A percentile compares a stretch with the other conserved stretches of the same genome.
Evolutionary conservation across 2,797 vertebrate species (phyloP).

Genomic region (Lepus oiostolus): DNA sequence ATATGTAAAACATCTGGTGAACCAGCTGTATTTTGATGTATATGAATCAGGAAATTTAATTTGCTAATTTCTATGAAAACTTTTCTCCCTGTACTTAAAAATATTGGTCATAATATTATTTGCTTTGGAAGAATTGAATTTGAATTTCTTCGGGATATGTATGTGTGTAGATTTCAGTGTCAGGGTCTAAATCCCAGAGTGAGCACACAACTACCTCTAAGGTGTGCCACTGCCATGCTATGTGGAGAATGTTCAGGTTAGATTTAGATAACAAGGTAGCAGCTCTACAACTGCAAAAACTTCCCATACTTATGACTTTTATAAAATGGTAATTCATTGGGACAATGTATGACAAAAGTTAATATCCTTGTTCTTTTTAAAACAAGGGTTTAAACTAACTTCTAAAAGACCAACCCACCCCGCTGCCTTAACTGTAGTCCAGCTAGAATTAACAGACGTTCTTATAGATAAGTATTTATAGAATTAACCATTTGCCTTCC

Average conservation of each 20-base stretch:
- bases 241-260: neutral
- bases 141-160: neutral
- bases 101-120: conserved; percentile 48
- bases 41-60: conserved; percentile 56
- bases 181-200: neutral
- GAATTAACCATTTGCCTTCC: neutral
- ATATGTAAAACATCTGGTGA: conserved; percentile 73
- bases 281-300: neutral
- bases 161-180: neutral
- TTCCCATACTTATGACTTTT: neutral
- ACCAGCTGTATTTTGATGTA: conserved; percentile 72
- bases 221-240: fast-evolving
- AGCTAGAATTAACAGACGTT: neutral
- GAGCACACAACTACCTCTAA: fast-evolving
- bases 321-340: neutral
- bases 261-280: neutral
- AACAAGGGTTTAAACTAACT: neutral
- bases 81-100: conserved; percentile 53
- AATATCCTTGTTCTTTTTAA: neutral
- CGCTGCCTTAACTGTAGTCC: neutral
- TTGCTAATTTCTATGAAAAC: conserved; percentile 59
- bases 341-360: neutral
- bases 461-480: neutral
- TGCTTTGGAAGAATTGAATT: neutral
- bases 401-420: neutral